Percentiles rank a stretch among this genome's conserved stretches.
Evolutionary conservation across 2,113 vertebrate genomes (phyloP).

Genomic region (Hiodon tergisus): DNA sequence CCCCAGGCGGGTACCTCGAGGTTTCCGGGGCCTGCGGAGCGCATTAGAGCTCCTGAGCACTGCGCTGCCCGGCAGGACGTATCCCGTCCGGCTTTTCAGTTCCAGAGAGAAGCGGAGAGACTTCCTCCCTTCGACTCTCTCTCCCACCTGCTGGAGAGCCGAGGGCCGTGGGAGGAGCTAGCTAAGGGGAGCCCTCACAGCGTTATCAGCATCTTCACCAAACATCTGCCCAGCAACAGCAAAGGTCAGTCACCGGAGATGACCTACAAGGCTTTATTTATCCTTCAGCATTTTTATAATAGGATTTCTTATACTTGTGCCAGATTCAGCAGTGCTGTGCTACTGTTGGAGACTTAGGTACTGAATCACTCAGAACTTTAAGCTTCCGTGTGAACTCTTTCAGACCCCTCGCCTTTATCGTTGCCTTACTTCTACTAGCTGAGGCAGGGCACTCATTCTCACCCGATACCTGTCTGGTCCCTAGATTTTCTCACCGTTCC

Average conservation of each 20-base stretch:
- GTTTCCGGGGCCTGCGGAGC: conserved; percentile 48
- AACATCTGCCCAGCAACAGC: conserved; percentile 69
- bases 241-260: conserved; percentile 65
- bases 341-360: background rate
- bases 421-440: too few relatives aligned
- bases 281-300: too few relatives aligned
- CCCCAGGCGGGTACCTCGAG: conserved; percentile 28
- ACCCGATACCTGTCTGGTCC: background rate
- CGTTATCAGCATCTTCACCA: conserved; percentile 93
- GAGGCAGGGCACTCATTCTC: too few relatives aligned
- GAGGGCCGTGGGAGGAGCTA: conserved; percentile 81
- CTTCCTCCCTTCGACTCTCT: conserved; percentile 59
- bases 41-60: conserved; percentile 62
- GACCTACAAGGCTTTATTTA: background rate
- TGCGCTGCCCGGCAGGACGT: conserved; percentile 56
- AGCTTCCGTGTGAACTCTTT: background rate
- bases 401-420: too few relatives aligned
- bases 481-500: background rate
- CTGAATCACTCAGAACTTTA: background rate
- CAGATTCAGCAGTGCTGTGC: too few relatives aligned
- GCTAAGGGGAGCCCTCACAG: conserved; percentile 87
- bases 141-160: conserved; percentile 46
- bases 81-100: conserved; percentile 70
- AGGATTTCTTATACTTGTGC: too few relatives aligned
- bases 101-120: conserved; percentile 81